These are phyloP conservation scores for Blera fallax DNA, from an alignment of 2,888 invertebrate species.

Conservation along the genomic window DNA sequence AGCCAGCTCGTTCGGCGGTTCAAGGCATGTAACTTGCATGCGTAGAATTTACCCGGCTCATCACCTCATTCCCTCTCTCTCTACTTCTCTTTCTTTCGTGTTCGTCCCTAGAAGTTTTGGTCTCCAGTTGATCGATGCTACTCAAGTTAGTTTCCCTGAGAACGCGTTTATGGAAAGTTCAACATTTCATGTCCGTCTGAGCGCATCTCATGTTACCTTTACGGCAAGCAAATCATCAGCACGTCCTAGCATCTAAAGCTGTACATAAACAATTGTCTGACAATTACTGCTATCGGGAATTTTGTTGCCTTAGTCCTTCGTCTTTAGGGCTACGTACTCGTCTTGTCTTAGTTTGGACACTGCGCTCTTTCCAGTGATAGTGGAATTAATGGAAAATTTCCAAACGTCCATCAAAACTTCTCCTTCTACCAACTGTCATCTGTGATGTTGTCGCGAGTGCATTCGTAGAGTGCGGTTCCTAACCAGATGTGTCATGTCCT, in stretches of 20 bases:
- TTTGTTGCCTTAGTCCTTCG: neutral
- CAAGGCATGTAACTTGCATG: constrained; percentile 32
- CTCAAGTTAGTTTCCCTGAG: constrained; percentile 80
- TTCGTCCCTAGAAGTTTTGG: constrained; percentile 74
- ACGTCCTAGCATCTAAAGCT: neutral
- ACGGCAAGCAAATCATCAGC: constrained; percentile 42
- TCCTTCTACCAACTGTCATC: neutral
- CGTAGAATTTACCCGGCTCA: constrained; percentile 1
- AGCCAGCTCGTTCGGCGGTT: constrained; percentile 6
- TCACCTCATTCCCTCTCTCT: neutral
- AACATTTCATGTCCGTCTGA: constrained; percentile 22
- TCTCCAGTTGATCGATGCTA: constrained; percentile 78
- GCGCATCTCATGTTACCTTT: constrained; percentile 16
- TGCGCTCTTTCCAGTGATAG: neutral
- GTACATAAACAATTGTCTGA: constrained; percentile 31
- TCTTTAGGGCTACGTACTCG: neutral
- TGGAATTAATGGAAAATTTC: constrained; percentile 7
- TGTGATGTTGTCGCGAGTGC: constrained; percentile 32
- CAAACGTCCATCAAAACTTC: neutral
- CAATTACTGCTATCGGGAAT: constrained; percentile 25
- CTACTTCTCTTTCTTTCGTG: neutral
- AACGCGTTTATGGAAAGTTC: constrained; percentile 79
- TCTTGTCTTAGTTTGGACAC: neutral
- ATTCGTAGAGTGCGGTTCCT: constrained; percentile 24
- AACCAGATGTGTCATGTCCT: constrained; percentile 22